Evolutionary conservation across 2,888 invertebrate species (phyloP), one percentile per base, ranked within the genome.

Genomic region (Drosophila sordidula): DNA sequence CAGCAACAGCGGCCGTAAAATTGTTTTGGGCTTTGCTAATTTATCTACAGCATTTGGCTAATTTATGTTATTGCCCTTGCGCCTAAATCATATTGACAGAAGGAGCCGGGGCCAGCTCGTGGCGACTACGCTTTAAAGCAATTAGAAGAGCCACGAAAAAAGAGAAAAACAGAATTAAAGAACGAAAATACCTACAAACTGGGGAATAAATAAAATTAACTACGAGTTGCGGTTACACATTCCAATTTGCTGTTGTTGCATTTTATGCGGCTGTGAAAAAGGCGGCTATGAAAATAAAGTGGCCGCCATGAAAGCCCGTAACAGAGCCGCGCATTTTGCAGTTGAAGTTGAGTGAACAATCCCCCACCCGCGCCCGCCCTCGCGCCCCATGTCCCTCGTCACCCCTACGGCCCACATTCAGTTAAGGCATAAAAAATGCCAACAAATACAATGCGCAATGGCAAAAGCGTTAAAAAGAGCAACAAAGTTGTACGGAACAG

Each of bases 161-260:
- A 59, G 22, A 42, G 36, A 18, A 34, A n/a, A 41, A 36, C 14
- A 36, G 12, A 18, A 38, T 36, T 36, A 38, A 26, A 51, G 16
- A 47, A 78, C 32, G 14, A 22, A 39, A 50, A 55, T 12, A 29
- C 36, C 18, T 55, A 56, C 55, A 47, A 58, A 55, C 29, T 57
- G 55, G 42, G 78, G 70, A 86, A 89, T 88, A 85, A 89, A 85
- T 88, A 85, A 89, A 85, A 85, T 89, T 89, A 86, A 86, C 89
- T 79, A 75, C 89, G 77, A 87, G 88, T 65, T 84, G 84, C 82
- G 84, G 84, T 89, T 84, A 71, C 85, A 86, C 89, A 86, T 88
- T 83, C 84, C 86, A 86, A 88, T 86, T 86, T 86, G 89, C 89
- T 89, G 86, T 89, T 89, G 84, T 72, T 89, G 86, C 83, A 84